Percentiles rank a stretch among this genome's conserved stretches.
These are phyloP conservation scores for Bovichtus variegatus DNA, from an alignment of 2,797 vertebrate genomes.

Conservation along the genomic window DNA sequence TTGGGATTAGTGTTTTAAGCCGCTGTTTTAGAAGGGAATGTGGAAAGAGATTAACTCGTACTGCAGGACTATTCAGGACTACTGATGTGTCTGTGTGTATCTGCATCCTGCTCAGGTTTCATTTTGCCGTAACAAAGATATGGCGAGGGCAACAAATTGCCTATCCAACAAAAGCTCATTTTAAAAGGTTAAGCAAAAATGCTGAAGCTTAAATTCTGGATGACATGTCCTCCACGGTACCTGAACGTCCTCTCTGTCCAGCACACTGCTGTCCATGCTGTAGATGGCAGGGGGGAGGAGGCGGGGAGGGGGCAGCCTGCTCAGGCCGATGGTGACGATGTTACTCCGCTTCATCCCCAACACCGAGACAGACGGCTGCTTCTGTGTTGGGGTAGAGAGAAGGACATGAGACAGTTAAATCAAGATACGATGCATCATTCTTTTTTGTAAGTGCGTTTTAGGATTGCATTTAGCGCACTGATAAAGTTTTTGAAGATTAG, in stretches of 20 bases:
- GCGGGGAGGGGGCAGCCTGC: constrained; percentile 82
- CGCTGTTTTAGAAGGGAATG: constrained; percentile 62
- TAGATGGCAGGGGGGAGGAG: constrained; percentile 84
- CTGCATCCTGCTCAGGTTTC: constrained; percentile 2
- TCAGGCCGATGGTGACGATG: constrained; percentile 86
- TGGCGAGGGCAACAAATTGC: background rate
- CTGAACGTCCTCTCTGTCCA: constrained; percentile 87
- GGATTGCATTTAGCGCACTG: background rate
- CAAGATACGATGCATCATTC: accelerated
- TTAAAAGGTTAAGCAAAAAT: constrained; percentile 10
- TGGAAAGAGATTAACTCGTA: background rate
- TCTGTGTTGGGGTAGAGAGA: constrained; percentile 54
- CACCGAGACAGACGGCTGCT: constrained; percentile 76
- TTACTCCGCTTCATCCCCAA: constrained; percentile 85
- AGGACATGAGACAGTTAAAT: background rate
- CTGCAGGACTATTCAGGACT: background rate
- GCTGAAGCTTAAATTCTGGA: background rate
- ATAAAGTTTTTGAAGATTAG: background rate
- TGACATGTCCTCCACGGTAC: constrained; percentile 49
- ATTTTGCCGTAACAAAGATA: background rate
- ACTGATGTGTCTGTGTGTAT: background rate
- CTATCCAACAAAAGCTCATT: background rate
- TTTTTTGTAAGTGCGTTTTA: background rate
- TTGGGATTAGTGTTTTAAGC: constrained; percentile 79
- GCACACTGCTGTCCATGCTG: constrained; percentile 85